Evolutionary conservation across 2,888 invertebrate species (phyloP), one percentile per base, ranked within the genome.

Genomic region (Nephrotoma guestfalica): DNA sequence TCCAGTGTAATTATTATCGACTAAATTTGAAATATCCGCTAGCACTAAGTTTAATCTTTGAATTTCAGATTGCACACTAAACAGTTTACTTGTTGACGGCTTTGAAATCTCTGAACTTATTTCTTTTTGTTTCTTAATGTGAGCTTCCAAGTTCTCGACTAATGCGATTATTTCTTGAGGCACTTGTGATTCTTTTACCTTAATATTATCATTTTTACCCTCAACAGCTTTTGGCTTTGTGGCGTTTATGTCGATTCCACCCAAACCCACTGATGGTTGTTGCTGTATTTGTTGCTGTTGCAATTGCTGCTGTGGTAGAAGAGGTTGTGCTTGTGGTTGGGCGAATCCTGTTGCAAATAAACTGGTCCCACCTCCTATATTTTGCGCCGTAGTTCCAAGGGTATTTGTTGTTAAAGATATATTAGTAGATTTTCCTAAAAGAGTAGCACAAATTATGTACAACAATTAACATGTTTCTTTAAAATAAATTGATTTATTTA

Each of bases 81-180:
- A 89, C 2, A 91, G 88, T 87, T 91, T 92, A 13, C 91, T 89
- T 0, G 90, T 93, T 0, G 94, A 94, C 0, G 93, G 94, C 86
- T 96, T 92, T 89, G 96, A 95, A 85, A 97, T 95, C 89, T 97
- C 97, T 0, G 97, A 96, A 87, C 96, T 95, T 47, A 95, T 92
- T 0, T 93, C 92, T 91, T 97, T 97, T 90, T 97, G 97, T 87
- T 95, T 95, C 92, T 97, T 97, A 0, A 97, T 96, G 90, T 96
- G 95, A 87, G 94, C 94, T 92, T 97, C 97, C 89, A 97, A 96
- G 2, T 93, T 92, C 87, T 97, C 96, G 41, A 97, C 95, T 0
- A 95, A 94, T 88, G 95, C 94, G 41, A 93, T 92, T 86, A 97
- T 94, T 91, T 96, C 96, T 89, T 95, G 95, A 0, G 97, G 97